Conservation (phyloP, 1,140 invertebrate species). For the Lutraria rhynchaena region DNA sequence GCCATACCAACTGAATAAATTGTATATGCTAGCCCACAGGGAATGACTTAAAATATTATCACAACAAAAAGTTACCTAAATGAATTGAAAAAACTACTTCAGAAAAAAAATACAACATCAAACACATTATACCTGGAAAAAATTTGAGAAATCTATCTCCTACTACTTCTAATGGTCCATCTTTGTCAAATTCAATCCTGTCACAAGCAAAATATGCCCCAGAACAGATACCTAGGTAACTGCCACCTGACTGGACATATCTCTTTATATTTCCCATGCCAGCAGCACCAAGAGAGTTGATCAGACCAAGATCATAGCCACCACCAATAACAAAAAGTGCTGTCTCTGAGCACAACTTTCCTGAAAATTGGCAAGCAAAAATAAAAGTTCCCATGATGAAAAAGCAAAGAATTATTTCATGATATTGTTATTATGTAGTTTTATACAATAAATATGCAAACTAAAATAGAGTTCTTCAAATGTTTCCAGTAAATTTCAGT, state of each 20-base stretch:
- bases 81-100: too few species aligned
- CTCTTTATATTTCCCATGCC: constrained; percentile 71
- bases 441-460: not conserved
- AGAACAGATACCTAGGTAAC: constrained; percentile 80
- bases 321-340: constrained; percentile 77
- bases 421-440: not conserved
- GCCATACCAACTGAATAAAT: too few species aligned
- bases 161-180: constrained; percentile 76
- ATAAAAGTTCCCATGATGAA: not conserved
- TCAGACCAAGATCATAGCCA: constrained; percentile 80
- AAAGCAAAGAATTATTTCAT: not conserved
- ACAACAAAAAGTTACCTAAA: too few species aligned
- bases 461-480: too few species aligned
- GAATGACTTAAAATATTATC: too few species aligned
- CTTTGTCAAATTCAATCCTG: constrained; percentile 79
- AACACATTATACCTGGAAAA: constrained; percentile 73
- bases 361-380: not conserved
- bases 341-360: constrained; percentile 38
- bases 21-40: too few species aligned
- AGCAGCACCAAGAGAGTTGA: constrained; percentile 67
- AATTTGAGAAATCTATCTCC: constrained; percentile 77
- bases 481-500: too few species aligned
- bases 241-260: constrained; percentile 77
- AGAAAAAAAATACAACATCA: too few species aligned
- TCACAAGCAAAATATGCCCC: constrained; percentile 80